These are phyloP conservation scores for Callaeas wilsoni DNA, from an alignment of 2,113 vertebrate genomes.

Conservation along the genomic window DNA sequence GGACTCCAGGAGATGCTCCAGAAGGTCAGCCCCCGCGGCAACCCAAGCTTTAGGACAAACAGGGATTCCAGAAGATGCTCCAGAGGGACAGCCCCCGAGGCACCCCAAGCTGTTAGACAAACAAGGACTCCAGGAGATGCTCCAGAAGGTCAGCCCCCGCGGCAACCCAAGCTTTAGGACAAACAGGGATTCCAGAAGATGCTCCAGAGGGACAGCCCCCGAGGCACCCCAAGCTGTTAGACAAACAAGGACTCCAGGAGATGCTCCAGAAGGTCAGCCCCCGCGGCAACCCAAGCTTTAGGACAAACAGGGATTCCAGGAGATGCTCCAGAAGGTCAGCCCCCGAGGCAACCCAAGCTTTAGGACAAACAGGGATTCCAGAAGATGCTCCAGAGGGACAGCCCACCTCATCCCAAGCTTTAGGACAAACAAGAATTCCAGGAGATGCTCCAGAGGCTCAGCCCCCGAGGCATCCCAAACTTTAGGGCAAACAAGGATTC, in stretches of 20 bases:
- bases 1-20: background rate
- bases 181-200: background rate
- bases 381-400: background rate
- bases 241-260: background rate
- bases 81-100: no score
- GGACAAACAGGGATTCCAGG: no score
- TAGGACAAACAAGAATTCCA: background rate
- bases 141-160: background rate
- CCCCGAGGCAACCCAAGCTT: no score
- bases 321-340: no score
- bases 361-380: background rate
- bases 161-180: background rate
- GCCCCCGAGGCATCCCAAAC: rapidly evolving
- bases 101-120: background rate
- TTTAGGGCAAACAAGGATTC: background rate
- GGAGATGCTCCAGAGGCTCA: background rate
- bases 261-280: no score
- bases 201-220: no score
- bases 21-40: rapidly evolving
- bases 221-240: background rate
- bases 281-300: no score
- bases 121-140: background rate
- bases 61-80: background rate
- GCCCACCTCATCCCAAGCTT: background rate
- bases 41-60: background rate